These are phyloP conservation scores for Diprion similis DNA, from an alignment of 1,140 invertebrate genomes.

Conservation along the genomic window DNA sequence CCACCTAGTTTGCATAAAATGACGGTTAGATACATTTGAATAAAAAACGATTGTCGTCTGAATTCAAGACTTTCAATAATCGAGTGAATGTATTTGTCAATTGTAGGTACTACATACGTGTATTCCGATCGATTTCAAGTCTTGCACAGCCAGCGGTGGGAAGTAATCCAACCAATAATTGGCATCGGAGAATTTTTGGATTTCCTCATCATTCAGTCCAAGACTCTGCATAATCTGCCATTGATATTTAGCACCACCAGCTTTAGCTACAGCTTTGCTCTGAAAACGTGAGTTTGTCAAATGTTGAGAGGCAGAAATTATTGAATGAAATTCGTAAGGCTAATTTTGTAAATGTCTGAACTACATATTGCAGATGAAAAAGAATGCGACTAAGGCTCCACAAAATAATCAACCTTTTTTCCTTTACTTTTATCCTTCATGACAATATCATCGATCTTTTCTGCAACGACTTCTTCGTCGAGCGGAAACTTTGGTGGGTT, in stretches of 20 bases:
- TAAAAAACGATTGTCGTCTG: constrained; percentile 25
- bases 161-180: constrained; percentile 96
- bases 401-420: constrained; percentile 77
- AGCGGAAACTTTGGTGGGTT: constrained; percentile 92
- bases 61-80: constrained; percentile 26
- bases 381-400: neutral
- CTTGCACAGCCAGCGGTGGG: constrained; percentile 86
- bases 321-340: constrained; percentile 15
- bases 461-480: constrained; percentile 59
- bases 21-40: neutral
- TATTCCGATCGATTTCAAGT: constrained; percentile 88
- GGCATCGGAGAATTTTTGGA: constrained; percentile 90
- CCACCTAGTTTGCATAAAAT: constrained; percentile 70
- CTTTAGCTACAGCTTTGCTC: constrained; percentile 97
- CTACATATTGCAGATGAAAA: neutral
- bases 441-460: constrained; percentile 67
- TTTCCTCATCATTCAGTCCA: constrained; percentile 90
- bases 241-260: constrained; percentile 89
- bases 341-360: constrained; percentile 14
- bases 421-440: constrained; percentile 96
- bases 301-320: neutral
- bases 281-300: constrained; percentile 48
- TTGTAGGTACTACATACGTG: constrained; percentile 71
- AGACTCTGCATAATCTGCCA: constrained; percentile 99
- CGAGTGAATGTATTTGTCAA: neutral